Evolutionary conservation across 1,140 invertebrate genomes (phyloP), one percentile per base, ranked within the genome.

Genomic region (Apis cerana): DNA sequence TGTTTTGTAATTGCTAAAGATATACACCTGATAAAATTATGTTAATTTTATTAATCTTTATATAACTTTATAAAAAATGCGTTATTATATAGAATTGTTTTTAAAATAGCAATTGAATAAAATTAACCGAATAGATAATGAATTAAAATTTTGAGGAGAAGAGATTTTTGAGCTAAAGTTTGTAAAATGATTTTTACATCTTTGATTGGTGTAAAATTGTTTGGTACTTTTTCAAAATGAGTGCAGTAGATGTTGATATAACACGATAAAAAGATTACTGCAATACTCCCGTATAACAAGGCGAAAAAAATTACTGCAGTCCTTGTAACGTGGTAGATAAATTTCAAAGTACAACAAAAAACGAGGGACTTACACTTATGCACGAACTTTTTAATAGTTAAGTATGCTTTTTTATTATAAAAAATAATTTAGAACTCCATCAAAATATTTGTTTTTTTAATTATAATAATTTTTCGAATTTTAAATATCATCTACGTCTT

Each of bases 261-360:
- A 33, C 33, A 11, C 27, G 17, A 43, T 43, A 71, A 71, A 71
- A 54, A 54, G 54, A 33, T 27, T 71, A 13, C 43, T 50, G 50
- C 69, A 27, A 56, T 15, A 4, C 10, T 10, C 10, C 33, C 0
- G 19, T 43, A 65, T 27, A 70, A 70, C 23, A 21, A 70, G 23
- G 23, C 11, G 50, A 54, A 71, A 68, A 21, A 21, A 71, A 54
- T 71, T 71, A 19, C 69, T 12, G 69, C 69, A 54, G 15, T 54
- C n/a, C 50, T 71, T 52, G 43, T 12, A 70, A 70, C n/a, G 50
- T 15, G 23, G 23, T 27, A 54, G 23, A 71, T 56, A 71, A 71
- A 71, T 56, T 71, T 54, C 23, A 27, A 71, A 71, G 13, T 70
- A 21, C n/a, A 52, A n/a, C 19, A 43, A 43, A n/a, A 52, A 67